Evolutionary conservation across 2,888 invertebrate species (phyloP).

Genomic region (Chaitophorus viminalis): DNA sequence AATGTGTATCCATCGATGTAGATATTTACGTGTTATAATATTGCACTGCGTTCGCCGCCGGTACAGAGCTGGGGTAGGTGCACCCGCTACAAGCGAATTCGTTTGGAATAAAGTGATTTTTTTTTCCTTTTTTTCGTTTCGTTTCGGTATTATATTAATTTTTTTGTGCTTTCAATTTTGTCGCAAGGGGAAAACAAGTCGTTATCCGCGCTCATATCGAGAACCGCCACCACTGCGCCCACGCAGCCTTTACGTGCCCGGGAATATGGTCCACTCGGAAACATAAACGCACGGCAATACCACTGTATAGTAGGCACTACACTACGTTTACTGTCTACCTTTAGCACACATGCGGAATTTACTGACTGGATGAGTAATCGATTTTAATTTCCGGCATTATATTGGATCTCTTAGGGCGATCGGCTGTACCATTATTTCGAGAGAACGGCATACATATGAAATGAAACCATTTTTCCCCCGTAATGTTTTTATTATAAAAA

Average conservation of each 20-base stretch:
- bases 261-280: constrained; percentile 42
- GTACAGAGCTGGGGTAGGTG: too few relatives aligned
- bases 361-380: constrained; percentile 59
- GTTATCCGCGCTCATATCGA: constrained; percentile 46
- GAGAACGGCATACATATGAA: constrained; percentile 40
- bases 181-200: constrained; percentile 2
- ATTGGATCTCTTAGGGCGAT: constrained; percentile 58
- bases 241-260: not conserved
- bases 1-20: not conserved
- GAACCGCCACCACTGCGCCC: not conserved
- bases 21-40: not conserved
- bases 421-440: constrained; percentile 38
- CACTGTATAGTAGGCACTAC: not conserved
- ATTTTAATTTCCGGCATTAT: constrained; percentile 60
- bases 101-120: constrained; percentile 31
- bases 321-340: not conserved
- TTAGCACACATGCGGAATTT: constrained; percentile 31
- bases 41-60: not conserved
- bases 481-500: constrained; percentile 3
- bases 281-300: constrained; percentile 15
- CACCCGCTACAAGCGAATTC: not conserved
- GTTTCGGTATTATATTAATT: constrained; percentile 33
- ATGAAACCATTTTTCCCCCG: constrained; percentile 41
- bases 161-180: constrained; percentile 35
- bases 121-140: constrained; percentile 13